Base-by-base conservation (phyloP, 2,113 vertebrate species). In the Polypterus bichir region DNA sequence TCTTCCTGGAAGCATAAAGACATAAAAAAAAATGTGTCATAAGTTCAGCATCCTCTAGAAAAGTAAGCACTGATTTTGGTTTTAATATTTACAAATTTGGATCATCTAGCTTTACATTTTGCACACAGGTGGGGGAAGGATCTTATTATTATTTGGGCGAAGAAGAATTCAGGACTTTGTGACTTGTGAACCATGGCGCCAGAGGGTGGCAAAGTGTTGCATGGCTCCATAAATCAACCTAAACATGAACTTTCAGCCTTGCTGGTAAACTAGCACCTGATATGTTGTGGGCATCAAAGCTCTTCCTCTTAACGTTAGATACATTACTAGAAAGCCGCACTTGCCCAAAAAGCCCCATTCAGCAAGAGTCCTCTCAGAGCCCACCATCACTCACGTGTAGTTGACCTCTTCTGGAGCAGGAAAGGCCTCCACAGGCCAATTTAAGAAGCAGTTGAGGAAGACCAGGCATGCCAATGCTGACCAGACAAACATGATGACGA, bases 381-480 rank as follows among this genome's bases (percentile, higher is more conserved):
- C n/a, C n/a, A n/a, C n/a, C n/a, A 8, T 27, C 47, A 69, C 86
- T 81, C 48, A 92, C 92, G 69, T 88, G 73, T 87, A 89, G 67
- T 78, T 78, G 2, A 85, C 76, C 66, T 94, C 91, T n/a, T 93
- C 88, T 0, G 89, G 89, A 1, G 88, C 83, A 1, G 84, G 86
- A 67, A 95, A 94, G 48, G 85, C 70, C 64, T 90, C 84, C 0
- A 2, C n/a, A 0, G 92, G 92, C 92, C 92, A 95, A 78, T 94
- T 94, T 51, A 93, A 9, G 57, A 89, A 81, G 63, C 92, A 94
- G 77, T 95, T 95, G 56, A 85, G 54, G 67, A 87, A 92, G 65
- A 92, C 88, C 10, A 86, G 74, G 44, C 77, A 77, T 4, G 92
- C 91, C 4, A 95, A 79, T 46, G 76, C 84, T 0, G 89, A 71